A percentile compares a stretch with the other conserved stretches of the same genome.
Evolutionary conservation across 2,797 vertebrate species (phyloP).

Genomic region (Phrynocephalus vlangalii): DNA sequence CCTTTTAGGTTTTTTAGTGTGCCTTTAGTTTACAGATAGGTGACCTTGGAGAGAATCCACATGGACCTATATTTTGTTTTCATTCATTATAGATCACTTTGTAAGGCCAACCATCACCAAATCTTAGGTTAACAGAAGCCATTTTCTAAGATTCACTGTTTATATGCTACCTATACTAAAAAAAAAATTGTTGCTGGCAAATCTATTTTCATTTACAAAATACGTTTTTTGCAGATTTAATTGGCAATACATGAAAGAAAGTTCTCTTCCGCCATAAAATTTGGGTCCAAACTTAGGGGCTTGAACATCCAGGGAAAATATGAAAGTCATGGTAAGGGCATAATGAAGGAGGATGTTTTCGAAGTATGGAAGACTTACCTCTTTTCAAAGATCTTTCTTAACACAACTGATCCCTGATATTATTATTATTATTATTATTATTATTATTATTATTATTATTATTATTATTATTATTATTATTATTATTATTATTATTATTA

Average conservation of each 20-base stretch:
- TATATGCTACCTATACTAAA: conserved; percentile 1
- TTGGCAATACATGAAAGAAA: background rate
- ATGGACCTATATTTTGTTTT: conserved; percentile 6
- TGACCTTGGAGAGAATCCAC: conserved; percentile 36
- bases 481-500: no score
- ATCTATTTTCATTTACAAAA: background rate
- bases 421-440: no score
- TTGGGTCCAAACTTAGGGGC: background rate
- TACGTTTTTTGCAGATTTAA: background rate
- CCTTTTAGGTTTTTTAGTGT: background rate
- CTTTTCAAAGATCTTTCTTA: background rate
- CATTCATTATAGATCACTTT: background rate
- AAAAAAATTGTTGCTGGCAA: background rate
- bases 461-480: no score
- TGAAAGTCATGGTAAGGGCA: background rate
- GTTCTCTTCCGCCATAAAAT: background rate
- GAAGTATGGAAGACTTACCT: background rate
- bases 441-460: no score
- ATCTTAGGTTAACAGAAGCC: background rate
- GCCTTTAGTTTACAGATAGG: conserved; percentile 21
- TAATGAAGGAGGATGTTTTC: background rate
- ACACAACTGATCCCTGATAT: background rate
- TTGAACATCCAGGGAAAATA: background rate
- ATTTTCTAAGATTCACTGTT: background rate
- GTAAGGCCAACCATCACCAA: conserved; percentile 34